A percentile compares a stretch with the other conserved stretches of the same genome.
phyloP scores from a whole-genome alignment of 2,797 vertebrate species.

The Helicolenus hilgendorfi region DNA sequence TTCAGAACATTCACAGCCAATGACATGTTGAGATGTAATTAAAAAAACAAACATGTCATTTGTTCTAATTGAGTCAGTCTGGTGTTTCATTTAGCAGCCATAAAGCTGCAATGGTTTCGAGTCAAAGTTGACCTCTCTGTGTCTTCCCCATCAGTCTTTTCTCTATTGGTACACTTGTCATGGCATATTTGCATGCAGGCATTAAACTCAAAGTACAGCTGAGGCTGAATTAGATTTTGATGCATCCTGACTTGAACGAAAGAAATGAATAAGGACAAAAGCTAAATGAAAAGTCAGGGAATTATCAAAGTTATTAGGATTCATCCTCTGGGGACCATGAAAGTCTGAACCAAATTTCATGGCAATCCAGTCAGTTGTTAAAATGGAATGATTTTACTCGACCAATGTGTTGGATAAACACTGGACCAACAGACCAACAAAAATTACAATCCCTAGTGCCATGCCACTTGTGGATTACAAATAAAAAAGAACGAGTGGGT shows the following conservation, averaged over 20 bases:
- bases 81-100: not conserved
- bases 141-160: not conserved
- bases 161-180: not conserved
- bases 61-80: not conserved
- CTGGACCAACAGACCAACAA: slow-evolving; percentile 36
- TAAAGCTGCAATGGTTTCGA: not conserved
- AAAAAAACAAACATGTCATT: not conserved
- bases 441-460: slow-evolving; percentile 25
- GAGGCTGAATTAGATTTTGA: not conserved
- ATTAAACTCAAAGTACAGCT: not conserved
- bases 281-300: slow-evolving; percentile 39
- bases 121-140: not conserved
- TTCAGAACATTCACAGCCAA: not conserved
- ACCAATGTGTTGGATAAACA: slow-evolving; percentile 22
- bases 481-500: slow-evolving; percentile 14
- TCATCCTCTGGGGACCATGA: slow-evolving; percentile 31
- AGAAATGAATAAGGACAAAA: slow-evolving; percentile 40
- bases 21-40: not conserved
- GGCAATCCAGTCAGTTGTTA: slow-evolving; percentile 37
- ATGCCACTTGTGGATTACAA: slow-evolving; percentile 42
- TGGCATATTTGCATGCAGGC: not conserved
- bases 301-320: slow-evolving; percentile 45
- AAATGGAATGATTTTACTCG: slow-evolving; percentile 39
- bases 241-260: slow-evolving; percentile 12
- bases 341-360: slow-evolving; percentile 28